These are phyloP conservation scores for Platycnemis pennipes DNA, from an alignment of 2,888 invertebrate species.

Conservation along the genomic window DNA sequence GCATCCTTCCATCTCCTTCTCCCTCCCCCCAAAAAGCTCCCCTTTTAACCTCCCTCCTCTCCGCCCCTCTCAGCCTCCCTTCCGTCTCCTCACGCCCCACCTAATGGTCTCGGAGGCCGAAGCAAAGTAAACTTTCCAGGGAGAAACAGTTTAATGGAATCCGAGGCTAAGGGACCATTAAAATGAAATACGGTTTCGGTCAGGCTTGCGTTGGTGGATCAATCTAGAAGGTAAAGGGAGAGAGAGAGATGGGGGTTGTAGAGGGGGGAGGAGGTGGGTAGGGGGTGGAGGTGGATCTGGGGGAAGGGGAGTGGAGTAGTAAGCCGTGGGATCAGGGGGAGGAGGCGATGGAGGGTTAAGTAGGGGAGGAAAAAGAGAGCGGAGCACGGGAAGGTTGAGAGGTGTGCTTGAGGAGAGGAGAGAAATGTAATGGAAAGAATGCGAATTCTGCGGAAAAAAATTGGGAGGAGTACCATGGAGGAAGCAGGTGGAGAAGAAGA, in stretches of 20 bases:
- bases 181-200: slow-evolving; percentile 80
- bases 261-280: neutral
- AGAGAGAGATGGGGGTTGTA: neutral
- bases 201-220: slow-evolving; percentile 64
- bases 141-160: slow-evolving; percentile 83
- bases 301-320: neutral
- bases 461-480: neutral
- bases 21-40: neutral
- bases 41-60: neutral
- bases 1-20: slow-evolving; percentile 28
- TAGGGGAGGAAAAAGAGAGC: neutral
- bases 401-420: neutral
- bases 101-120: slow-evolving; percentile 66
- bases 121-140: slow-evolving; percentile 69
- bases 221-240: slow-evolving; percentile 47
- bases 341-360: neutral
- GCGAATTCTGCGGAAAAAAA: slow-evolving; percentile 6
- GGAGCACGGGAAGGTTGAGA: neutral
- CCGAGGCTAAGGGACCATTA: slow-evolving; percentile 82
- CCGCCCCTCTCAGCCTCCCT: neutral
- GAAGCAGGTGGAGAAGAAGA: neutral
- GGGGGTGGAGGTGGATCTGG: neutral
- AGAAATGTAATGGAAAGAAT: slow-evolving; percentile 6
- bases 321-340: neutral
- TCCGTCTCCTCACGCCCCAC: neutral